Evolutionary conservation across 2,888 invertebrate species (phyloP), one percentile per base, ranked within the genome.

Genomic region (Melanophora roralis): DNA sequence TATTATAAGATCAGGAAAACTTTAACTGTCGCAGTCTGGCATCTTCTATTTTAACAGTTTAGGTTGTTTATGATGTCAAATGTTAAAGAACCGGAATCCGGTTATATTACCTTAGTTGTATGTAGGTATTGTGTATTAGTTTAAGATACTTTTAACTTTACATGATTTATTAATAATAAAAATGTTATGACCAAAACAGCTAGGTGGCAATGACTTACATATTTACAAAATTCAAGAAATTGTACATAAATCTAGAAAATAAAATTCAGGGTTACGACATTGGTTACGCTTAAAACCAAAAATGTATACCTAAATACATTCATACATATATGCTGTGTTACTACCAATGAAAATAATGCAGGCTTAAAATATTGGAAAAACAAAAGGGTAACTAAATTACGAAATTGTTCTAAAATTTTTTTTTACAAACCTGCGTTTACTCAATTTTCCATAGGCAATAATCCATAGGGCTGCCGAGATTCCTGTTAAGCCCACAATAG

Each of bases 401-500:
- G 6, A 27, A 27, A n/a, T n/a, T n/a, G n/a, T n/a, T n/a, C n/a
- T n/a, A n/a, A 27, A 27, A 27, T 5, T 3, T 27, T 27, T 5
- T 3, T 5, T 16, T 49, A 82, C 87, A 84, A 74, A 89, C 89
- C 89, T 86, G 73, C 91, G 92, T 90, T 91, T 91, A 89, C 91
- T 87, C 84, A 89, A 87, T 91, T 89, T 88, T 87, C 91, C 90
- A 89, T 92, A 90, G 83, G 91, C 88, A 89, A 92, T 89, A 86
- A 91, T 92, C 92, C 93, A 90, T 85, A 93, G 87, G 49, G 93
- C 89, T 34, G 93, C 92, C 38, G 93, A 92, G 43, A 94, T 91
- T 74, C 94, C 93, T 83, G 93, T 93, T 75, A 93, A 91, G 80
- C 93, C 93, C 81, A 94, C 91, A 92, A 88, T 92, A 81, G 87